These are phyloP conservation scores for Oryzias javanicus DNA, from an alignment of 2,113 vertebrate species.

Conservation along the genomic window DNA sequence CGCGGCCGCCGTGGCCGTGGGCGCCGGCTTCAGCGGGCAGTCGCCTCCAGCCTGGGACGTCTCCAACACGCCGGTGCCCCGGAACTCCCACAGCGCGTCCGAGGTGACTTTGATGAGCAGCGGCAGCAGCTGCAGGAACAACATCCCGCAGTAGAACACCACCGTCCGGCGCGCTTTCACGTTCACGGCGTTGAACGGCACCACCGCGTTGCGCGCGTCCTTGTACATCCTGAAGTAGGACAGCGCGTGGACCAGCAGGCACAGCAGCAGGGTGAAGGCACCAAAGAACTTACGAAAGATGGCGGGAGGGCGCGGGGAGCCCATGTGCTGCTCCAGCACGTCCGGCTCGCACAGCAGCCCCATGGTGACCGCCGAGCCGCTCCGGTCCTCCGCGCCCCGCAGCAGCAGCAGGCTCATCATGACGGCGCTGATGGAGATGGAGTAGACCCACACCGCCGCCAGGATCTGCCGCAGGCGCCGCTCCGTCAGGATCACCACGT, in stretches of 20 bases:
- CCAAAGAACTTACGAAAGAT: slow-evolving; percentile 42
- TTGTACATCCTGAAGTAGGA: slow-evolving; percentile 61
- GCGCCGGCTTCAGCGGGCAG: background rate
- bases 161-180: slow-evolving; percentile 57
- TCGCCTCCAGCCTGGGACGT: background rate
- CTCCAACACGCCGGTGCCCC: slow-evolving; percentile 14
- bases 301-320: slow-evolving; percentile 47
- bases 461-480: slow-evolving; percentile 38
- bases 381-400: background rate
- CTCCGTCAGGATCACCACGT: slow-evolving; percentile 50
- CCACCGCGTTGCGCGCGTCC: slow-evolving; percentile 47
- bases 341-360: slow-evolving; percentile 69
- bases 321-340: slow-evolving; percentile 57
- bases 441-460: slow-evolving; percentile 45
- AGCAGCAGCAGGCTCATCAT: slow-evolving; percentile 33
- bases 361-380: background rate
- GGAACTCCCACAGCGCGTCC: slow-evolving; percentile 57
- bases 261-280: slow-evolving; percentile 27
- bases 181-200: slow-evolving; percentile 61
- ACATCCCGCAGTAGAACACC: slow-evolving; percentile 64
- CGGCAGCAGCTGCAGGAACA: slow-evolving; percentile 64
- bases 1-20: slow-evolving; percentile 5
- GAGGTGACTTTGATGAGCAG: slow-evolving; percentile 47
- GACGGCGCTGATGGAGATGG: slow-evolving; percentile 4
- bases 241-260: slow-evolving; percentile 48